Evolutionary conservation across 2,888 invertebrate species (phyloP).

Genomic region (Sipha maydis): DNA sequence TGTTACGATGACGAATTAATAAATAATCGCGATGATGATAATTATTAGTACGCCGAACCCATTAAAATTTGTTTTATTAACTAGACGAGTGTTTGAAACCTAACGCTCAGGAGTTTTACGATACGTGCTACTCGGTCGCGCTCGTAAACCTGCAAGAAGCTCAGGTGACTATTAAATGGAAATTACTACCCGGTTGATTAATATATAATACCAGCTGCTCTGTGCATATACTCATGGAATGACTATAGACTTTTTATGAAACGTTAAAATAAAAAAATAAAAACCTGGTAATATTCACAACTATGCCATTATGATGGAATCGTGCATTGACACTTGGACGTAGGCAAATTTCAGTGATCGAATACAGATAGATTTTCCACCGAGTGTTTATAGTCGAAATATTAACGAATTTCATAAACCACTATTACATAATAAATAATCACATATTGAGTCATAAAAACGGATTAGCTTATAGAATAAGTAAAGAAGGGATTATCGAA

Average conservation of each 20-base stretch:
- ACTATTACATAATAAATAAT: no score
- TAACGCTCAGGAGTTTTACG: not conserved
- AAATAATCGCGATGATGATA: not conserved
- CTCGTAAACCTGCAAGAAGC: not conserved
- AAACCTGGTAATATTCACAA: not conserved
- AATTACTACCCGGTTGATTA: not conserved
- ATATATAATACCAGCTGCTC: not conserved
- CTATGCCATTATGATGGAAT: not conserved
- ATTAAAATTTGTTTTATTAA: not conserved
- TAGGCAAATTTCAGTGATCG: not conserved
- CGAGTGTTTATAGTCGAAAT: not conserved
- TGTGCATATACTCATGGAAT: no score
- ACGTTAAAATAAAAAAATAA: not conserved
- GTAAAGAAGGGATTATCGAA: no score
- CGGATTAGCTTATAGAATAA: no score
- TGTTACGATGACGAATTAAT: conserved; percentile 15
- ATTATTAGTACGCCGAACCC: not conserved
- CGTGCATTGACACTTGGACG: not conserved
- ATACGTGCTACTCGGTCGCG: not conserved
- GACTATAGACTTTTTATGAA: no score
- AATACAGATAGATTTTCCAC: not conserved
- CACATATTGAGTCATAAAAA: no score
- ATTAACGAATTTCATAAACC: not conserved
- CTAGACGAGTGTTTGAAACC: not conserved
- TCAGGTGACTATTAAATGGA: not conserved